These are phyloP conservation scores for Sebastes kiyomatsui DNA, from an alignment of 2,797 vertebrate genomes.

Conservation along the genomic window DNA sequence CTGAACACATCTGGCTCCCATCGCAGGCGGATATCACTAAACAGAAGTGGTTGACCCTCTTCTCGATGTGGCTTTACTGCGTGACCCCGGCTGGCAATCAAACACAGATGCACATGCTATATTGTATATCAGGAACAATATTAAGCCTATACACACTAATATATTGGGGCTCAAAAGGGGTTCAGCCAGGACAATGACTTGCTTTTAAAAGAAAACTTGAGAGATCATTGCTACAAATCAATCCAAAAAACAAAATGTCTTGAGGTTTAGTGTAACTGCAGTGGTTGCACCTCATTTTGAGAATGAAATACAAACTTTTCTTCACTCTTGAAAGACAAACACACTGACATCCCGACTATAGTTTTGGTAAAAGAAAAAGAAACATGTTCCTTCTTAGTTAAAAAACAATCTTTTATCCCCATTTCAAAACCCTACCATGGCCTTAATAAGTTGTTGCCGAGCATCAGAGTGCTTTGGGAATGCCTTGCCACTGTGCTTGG, in stretches of 20 bases:
- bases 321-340: constrained; percentile 48
- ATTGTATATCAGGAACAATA: constrained; percentile 23
- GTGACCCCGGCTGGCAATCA: constrained; percentile 41
- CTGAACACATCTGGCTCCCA: constrained; percentile 73
- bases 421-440: constrained; percentile 59
- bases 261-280: constrained; percentile 10
- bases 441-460: constrained; percentile 62
- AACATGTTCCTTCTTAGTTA: constrained; percentile 51
- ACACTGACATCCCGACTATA: constrained; percentile 19
- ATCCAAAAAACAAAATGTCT: constrained; percentile 21
- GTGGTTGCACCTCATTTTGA: constrained; percentile 30
- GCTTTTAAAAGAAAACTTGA: constrained; percentile 15
- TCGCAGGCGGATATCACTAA: constrained; percentile 68
- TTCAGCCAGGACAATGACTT: not conserved
- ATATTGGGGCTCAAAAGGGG: not conserved
- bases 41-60: constrained; percentile 68
- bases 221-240: constrained; percentile 2
- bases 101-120: constrained; percentile 43
- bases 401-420: constrained; percentile 62
- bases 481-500: constrained; percentile 50
- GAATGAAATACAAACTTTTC: constrained; percentile 69
- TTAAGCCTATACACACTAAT: not conserved
- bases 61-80: constrained; percentile 39
- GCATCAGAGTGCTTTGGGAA: constrained; percentile 60
- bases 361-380: constrained; percentile 36